phyloP scores from a whole-genome alignment of 2,113 vertebrate species.

The Calyptommatus sinebrachiatus region DNA sequence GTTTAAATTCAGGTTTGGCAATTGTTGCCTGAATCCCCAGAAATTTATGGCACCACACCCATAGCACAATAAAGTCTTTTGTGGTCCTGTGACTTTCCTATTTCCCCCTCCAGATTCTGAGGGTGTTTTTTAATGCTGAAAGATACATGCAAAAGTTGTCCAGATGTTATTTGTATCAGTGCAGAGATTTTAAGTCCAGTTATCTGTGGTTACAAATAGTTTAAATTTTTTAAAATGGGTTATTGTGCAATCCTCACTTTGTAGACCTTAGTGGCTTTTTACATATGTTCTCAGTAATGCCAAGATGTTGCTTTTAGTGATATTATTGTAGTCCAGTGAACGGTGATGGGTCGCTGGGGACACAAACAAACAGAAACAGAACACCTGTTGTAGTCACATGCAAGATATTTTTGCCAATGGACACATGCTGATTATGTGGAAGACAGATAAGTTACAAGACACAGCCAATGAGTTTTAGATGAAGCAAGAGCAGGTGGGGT shows the following conservation, averaged over 20 bases:
- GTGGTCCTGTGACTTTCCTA: conserved; percentile 82
- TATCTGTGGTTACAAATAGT: conserved; percentile 84
- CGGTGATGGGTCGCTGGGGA: conserved; percentile 61
- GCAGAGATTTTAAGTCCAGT: conserved; percentile 77
- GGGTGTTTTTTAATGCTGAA: conserved; percentile 76
- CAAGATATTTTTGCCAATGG: neutral
- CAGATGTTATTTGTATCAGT: conserved; percentile 86
- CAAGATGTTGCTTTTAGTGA: conserved; percentile 73
- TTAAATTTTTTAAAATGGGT: conserved; percentile 75
- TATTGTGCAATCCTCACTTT: conserved; percentile 78
- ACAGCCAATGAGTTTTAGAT: conserved; percentile 53
- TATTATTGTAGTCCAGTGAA: conserved; percentile 59
- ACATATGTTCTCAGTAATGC: conserved; percentile 69
- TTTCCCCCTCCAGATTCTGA: conserved; percentile 78
- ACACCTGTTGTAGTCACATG: conserved; percentile 71
- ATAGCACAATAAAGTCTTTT: conserved; percentile 83
- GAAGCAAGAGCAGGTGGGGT: conserved; percentile 53
- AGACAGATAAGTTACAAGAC: conserved; percentile 35
- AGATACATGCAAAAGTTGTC: conserved; percentile 85
- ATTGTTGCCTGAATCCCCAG: conserved; percentile 73
- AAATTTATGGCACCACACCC: conserved; percentile 85
- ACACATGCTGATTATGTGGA: neutral
- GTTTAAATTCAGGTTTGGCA: conserved; percentile 88
- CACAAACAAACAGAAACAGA: conserved; percentile 55
- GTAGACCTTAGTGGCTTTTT: conserved; percentile 75